Evolutionary conservation across 1,140 invertebrate species (phyloP).

Genomic region (Plectus sambesii): DNA sequence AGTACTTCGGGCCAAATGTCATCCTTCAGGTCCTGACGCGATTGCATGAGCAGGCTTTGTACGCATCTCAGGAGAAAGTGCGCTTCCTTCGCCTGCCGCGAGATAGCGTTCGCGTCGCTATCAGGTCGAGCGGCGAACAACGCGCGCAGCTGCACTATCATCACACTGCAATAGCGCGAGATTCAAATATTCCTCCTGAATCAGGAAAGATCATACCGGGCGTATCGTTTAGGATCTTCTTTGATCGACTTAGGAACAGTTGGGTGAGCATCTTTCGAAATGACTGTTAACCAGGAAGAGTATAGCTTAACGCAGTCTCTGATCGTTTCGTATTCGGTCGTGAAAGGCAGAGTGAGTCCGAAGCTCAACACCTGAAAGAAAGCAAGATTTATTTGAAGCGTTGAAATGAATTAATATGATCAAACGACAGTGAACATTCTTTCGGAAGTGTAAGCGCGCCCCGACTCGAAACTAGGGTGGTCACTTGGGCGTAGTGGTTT

Average conservation of each 20-base stretch:
- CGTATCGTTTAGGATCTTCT: conserved; percentile 24
- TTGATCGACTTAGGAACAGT: conserved; percentile 15
- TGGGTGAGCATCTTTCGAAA: conserved; percentile 13
- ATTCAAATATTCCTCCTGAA: not conserved
- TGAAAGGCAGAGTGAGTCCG: conserved; percentile 19
- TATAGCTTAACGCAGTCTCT: conserved; percentile 16
- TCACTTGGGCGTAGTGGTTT: too few species aligned
- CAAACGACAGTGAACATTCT: too few species aligned
- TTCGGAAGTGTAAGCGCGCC: too few species aligned
- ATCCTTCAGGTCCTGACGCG: too few species aligned
- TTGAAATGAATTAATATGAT: too few species aligned
- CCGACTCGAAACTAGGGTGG: too few species aligned
- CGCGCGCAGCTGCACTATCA: conserved; percentile 23
- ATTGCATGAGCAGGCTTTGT: too few species aligned
- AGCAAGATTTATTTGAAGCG: conserved; percentile 1
- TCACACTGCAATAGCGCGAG: conserved; percentile 16
- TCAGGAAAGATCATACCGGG: conserved; percentile 8
- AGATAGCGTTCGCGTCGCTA: not conserved
- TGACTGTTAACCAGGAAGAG: conserved; percentile 19
- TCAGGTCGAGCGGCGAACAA: conserved; percentile 14
- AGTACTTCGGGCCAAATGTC: too few species aligned
- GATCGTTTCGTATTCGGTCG: conserved; percentile 17
- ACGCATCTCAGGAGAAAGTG: too few species aligned
- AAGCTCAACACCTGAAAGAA: conserved; percentile 19
- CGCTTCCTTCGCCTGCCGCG: not conserved